A percentile compares a stretch with the other conserved stretches of the same genome.
Conservation (phyloP, 2,797 vertebrate genomes). For the Rhinoraja longicauda region DNA sequence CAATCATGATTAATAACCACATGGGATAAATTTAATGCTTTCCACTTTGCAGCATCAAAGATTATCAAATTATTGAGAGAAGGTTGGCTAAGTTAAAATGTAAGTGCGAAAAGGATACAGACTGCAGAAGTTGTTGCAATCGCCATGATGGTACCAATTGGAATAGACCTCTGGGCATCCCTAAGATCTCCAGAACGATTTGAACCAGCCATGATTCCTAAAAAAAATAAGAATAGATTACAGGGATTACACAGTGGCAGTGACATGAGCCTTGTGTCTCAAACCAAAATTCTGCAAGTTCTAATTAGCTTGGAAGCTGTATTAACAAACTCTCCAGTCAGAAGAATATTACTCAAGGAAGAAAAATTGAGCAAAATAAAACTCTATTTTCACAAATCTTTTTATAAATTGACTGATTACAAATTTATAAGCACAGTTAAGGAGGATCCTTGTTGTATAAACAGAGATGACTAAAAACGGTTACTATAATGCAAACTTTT, state of each 20-base stretch:
- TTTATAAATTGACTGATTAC: neutral
- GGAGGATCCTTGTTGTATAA: neutral
- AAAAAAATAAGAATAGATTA: conserved; percentile 10
- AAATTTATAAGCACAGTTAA: neutral
- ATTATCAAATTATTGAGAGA: conserved; percentile 16
- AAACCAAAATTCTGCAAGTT: neutral
- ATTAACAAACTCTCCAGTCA: neutral
- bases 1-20: neutral
- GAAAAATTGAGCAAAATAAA: neutral
- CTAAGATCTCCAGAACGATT: conserved; percentile 91
- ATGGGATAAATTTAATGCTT: neutral
- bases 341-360: neutral
- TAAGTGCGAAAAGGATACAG: conserved; percentile 77
- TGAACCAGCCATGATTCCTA: conserved; percentile 97
- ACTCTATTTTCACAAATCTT: neutral
- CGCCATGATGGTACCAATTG: conserved; percentile 88
- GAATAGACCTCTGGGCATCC: conserved; percentile 95
- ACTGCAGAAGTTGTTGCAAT: conserved; percentile 91
- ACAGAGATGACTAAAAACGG: neutral
- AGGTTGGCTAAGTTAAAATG: neutral
- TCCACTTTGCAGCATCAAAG: neutral
- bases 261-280: neutral
- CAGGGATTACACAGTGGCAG: neutral
- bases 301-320: neutral
- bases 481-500: neutral